Evolutionary conservation across 2,113 vertebrate genomes (phyloP), one percentile per base, ranked within the genome.

Genomic region (rabbit (Oryctolagus cuniculus)): DNA sequence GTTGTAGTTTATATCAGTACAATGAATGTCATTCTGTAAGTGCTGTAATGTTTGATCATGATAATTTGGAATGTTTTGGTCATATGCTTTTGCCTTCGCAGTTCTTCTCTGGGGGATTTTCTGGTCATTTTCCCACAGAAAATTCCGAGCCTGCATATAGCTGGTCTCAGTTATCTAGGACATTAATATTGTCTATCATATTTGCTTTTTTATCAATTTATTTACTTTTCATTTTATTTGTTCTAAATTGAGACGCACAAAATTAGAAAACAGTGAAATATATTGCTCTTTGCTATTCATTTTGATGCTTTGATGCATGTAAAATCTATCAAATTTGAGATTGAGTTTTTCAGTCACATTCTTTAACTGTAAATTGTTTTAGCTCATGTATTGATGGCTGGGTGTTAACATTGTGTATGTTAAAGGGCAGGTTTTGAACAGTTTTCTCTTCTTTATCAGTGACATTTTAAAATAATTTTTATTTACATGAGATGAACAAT

Each of bases 331-430:
- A 31, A 63, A 36, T 2, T 8, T 63, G 8, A 63, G 38, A 69
- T 64, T 4, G 64, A 15, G 29, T 17, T 90, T 31, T 44, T 21
- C 2, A 44, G 77, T 24, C 8, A 34, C 1, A 25, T 19, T 78
- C 21, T 55, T 66, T 49, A 72, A 63, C 27, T 83, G 73, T 15
- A 44, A 44, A 44, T 74, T 66, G 3, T 44, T 2, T 55, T 49
- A n/a, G 4, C 1, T 88, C 13, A 29, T 66, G 0, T 6, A 25
- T 3, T 2, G 0, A 11, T 85, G 31, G 5, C 11, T 66, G 1
- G n/a, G 0, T 0, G 11, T 16, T 80, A 51, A 2, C 2, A 27
- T 4, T 31, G 12, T 27, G 1, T 66, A 2, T 58, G 24, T 61
- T 44, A 44, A 44, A 44, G 44, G 44, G 44, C 44, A 44, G 44